Conservation (phyloP, 2,797 vertebrate species). For the Lindbergichthys nudifrons region DNA sequence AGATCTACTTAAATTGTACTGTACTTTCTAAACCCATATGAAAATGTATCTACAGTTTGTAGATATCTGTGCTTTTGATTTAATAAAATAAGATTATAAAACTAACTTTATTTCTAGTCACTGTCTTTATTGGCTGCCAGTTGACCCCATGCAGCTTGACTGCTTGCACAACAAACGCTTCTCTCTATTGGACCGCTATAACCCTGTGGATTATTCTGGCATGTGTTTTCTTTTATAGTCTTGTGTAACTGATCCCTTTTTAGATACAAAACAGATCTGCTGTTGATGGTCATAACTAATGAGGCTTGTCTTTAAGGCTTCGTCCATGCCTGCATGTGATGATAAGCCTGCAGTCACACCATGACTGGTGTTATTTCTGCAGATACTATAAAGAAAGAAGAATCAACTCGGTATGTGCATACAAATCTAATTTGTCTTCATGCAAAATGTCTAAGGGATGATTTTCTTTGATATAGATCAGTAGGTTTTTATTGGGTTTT, state of each 20-base stretch:
- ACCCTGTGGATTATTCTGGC: constrained; percentile 53
- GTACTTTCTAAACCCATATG: constrained; percentile 87
- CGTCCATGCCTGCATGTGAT: constrained; percentile 2
- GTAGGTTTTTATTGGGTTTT: background rate
- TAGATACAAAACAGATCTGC: constrained; percentile 58
- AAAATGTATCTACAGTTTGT: constrained; percentile 86
- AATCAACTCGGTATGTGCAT: background rate
- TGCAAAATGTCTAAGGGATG: background rate
- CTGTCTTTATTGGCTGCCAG: constrained; percentile 41
- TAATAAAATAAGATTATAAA: constrained; percentile 83
- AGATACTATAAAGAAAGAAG: background rate
- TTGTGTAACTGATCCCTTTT: constrained; percentile 60
- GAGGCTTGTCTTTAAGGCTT: constrained; percentile 61
- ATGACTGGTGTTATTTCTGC: constrained; percentile 17
- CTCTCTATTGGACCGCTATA: constrained; percentile 25
- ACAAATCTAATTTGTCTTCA: background rate
- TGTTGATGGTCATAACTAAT: constrained; percentile 68
- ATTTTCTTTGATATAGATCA: constrained; percentile 1
- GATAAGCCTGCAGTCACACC: constrained; percentile 1
- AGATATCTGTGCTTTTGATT: constrained; percentile 85
- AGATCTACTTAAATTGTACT: constrained; percentile 87
- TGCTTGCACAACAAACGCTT: constrained; percentile 45
- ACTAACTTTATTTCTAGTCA: background rate
- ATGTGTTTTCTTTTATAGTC: constrained; percentile 55
- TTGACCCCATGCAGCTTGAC: constrained; percentile 33